Percentiles rank a stretch among this genome's conserved stretches.
Conservation (phyloP, 2,797 vertebrate species). For the Pseudomugil tenellus region DNA sequence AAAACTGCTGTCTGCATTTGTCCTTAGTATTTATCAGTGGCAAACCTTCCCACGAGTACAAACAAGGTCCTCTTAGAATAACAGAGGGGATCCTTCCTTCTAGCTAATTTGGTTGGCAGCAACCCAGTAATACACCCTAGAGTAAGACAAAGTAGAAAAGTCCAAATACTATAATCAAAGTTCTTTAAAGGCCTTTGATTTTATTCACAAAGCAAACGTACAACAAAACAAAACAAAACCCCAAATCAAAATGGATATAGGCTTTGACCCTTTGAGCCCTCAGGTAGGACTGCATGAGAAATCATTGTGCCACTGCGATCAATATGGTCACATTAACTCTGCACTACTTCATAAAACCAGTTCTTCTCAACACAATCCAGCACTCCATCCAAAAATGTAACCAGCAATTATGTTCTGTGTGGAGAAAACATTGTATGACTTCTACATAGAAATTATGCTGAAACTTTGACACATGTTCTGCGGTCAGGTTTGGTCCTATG, state of each 20-base stretch:
- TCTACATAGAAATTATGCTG: no score
- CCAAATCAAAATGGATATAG: background rate
- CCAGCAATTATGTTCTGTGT: no score
- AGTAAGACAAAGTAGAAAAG: background rate
- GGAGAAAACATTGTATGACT: no score
- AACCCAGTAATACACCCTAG: background rate
- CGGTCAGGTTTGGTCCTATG: no score
- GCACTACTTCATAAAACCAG: background rate
- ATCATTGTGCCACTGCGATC: background rate
- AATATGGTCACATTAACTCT: background rate
- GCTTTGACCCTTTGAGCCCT: background rate
- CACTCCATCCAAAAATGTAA: no score
- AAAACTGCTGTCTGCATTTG: conserved; percentile 17
- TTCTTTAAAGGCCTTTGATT: background rate
- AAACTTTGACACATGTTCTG: no score
- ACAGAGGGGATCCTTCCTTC: conserved; percentile 21
- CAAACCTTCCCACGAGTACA: conserved; percentile 36
- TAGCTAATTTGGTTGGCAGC: background rate
- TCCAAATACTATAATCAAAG: background rate
- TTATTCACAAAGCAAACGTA: background rate
- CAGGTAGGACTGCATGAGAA: background rate
- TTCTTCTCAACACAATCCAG: no score
- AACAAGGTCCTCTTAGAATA: conserved; percentile 41
- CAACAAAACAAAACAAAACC: background rate
- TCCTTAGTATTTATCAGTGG: conserved; percentile 28